Evolutionary conservation across 2,113 vertebrate genomes (phyloP), one percentile per base, ranked within the genome.

Genomic region (Plecotus auritus): DNA sequence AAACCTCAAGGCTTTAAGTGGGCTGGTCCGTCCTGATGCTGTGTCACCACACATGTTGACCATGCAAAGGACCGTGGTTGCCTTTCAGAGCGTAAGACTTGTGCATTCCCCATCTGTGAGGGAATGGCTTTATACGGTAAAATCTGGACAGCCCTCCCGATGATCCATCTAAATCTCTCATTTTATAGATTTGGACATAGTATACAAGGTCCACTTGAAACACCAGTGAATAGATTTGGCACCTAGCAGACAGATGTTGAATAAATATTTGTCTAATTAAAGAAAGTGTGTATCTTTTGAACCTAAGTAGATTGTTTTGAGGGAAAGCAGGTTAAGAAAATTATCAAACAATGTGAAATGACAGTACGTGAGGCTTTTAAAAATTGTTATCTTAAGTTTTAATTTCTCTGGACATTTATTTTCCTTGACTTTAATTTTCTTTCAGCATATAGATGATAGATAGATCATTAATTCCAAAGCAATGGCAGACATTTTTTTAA

Each of bases 391-490:
- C 64, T 66, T 94, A 8, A 45, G 32, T 73, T 93, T 92, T 45
- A 59, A 76, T 49, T 78, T 87, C 66, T 91, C 37, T 73, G 61
- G 42, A 73, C 61, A 56, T 91, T 74, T 59, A 35, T 88, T 95
- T 84, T 72, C 37, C 8, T 69, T 74, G 78, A 83, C 37, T 80
- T 93, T 22, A 26, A 70, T 70, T 93, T 85, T 80, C 84, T 96
- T 94, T 96, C 56, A 95, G 66, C 56, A 32, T 76, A n/a, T 35
- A 51, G 56, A 88, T 93, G 78, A 91, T 74, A 49, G 42, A 85
- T 70, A 88, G 89, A 91, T 37, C 73, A 84, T 90, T 73, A 45
- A 66, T 84, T 95, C 70, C 42, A 66, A 91, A 94, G 90, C 77
- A 95, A 56, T 66, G 73, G 73, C 67, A 1, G 66, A 30, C 32